Conservation (phyloP, 2,888 invertebrate species). For the Onthophagus sagittarius region DNA sequence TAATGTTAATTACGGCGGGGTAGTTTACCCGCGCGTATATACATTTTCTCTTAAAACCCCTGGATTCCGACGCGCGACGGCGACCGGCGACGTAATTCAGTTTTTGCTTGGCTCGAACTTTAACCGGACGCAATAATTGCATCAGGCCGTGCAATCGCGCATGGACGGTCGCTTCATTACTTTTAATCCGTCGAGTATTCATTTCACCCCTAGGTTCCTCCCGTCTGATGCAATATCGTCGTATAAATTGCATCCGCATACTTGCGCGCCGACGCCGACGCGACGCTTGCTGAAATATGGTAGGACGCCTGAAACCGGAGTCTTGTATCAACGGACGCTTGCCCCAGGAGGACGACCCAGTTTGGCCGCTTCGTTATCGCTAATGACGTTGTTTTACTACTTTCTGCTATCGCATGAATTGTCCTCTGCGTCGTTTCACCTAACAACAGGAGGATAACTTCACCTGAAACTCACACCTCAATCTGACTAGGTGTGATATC, state of each 20-base stretch:
- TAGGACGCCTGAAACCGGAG: neutral
- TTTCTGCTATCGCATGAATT: neutral
- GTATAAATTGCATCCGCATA: neutral
- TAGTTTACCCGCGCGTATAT: conserved; percentile 7
- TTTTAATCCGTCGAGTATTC: neutral
- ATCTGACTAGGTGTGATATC: neutral
- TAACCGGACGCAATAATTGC: neutral
- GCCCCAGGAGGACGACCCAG: neutral
- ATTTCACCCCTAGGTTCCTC: neutral
- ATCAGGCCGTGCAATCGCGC: neutral
- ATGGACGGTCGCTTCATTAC: neutral
- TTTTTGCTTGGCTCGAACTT: neutral
- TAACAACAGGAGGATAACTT: neutral
- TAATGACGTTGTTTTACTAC: neutral
- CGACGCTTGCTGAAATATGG: neutral
- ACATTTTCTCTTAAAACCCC: conserved; percentile 4
- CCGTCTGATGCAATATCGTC: neutral
- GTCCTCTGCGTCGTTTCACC: neutral
- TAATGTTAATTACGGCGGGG: conserved; percentile 9
- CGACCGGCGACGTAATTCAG: neutral
- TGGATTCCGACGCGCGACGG: neutral
- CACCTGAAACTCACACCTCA: neutral
- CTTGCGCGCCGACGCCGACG: neutral
- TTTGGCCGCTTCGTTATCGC: neutral
- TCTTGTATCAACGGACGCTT: neutral